Evolutionary conservation across 2,888 invertebrate species (phyloP), one percentile per base, ranked within the genome.

Genomic region (Tiphia femorata): DNA sequence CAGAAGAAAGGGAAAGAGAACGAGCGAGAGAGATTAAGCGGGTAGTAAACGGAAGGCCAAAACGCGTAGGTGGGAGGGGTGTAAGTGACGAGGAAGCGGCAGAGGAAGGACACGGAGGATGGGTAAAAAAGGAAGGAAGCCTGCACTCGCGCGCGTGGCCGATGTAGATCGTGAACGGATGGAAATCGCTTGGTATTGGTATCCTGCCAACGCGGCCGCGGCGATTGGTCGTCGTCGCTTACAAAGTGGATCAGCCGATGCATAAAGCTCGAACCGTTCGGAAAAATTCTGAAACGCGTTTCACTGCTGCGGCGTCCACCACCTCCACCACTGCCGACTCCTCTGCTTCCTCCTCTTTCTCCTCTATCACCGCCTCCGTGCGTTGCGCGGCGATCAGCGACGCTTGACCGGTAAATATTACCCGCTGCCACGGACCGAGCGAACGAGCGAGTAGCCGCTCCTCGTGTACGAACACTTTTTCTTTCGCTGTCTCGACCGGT

Each of bases 401-500:
- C 56, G 61, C 51, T 58, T 62, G 62, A 55, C 66, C 63, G 68
- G 64, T 73, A 71, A 75, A 75, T 73, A 75, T 72, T 70, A 65
- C 62, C 54, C 51, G 19, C 48, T 40, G 21, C 12, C n/a, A 3
- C 47, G 27, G 49, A 43, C 27, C 49, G 48, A 33, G 27, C 47
- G 52, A 42, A 41, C 30, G 41, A 25, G 49, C 48, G 41, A 8
- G 12, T n/a, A n/a, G 8, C 12, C 33, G 33, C 14, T 14, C 33
- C 12, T 3, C 47, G 37, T 56, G 63, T 53, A 49, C 59, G 67
- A 49, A 66, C 66, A 71, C 71, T 76, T 77, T 75, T 75, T 76
- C 72, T 71, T 33, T 59, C 64, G 61, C 72, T 77, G 76, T 77
- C 77, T 70, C 70, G 55, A 64, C 71, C 62, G 56, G 53, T 77